Conservation (phyloP, 2,888 invertebrate genomes). For the Megastigmus dorsalis region DNA sequence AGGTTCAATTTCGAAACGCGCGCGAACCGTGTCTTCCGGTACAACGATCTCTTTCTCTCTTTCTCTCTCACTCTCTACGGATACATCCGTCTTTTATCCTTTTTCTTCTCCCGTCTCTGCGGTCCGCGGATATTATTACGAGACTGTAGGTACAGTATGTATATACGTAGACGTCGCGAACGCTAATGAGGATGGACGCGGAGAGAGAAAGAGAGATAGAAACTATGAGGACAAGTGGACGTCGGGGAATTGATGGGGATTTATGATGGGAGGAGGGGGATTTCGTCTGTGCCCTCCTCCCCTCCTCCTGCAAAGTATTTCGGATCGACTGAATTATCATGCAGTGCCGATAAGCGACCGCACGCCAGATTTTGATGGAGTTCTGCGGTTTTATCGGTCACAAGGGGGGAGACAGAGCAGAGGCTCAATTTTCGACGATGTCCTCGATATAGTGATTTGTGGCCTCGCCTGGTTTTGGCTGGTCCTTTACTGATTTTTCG, state of each 20-base stretch:
- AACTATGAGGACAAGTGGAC: constrained; percentile 36
- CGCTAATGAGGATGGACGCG: constrained; percentile 43
- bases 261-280: constrained; percentile 15
- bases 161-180: neutral
- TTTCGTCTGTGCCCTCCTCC: too few species aligned
- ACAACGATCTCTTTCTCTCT: constrained; percentile 61
- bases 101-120: neutral
- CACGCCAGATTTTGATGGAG: neutral
- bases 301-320: neutral
- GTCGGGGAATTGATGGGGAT: constrained; percentile 30
- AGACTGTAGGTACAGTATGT: too few species aligned
- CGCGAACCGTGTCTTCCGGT: constrained; percentile 70
- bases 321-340: constrained; percentile 28
- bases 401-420: too few species aligned
- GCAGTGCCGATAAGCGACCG: too few species aligned
- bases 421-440: too few species aligned
- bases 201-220: neutral
- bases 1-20: constrained; percentile 68
- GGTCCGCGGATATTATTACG: constrained; percentile 26
- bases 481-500: too few species aligned
- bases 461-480: too few species aligned
- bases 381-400: too few species aligned
- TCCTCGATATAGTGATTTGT: too few species aligned
- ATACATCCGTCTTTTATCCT: neutral
- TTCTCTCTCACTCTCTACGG: neutral